Evolutionary conservation across 2,113 vertebrate genomes (phyloP).

Genomic region (Oryzias curvinotus): DNA sequence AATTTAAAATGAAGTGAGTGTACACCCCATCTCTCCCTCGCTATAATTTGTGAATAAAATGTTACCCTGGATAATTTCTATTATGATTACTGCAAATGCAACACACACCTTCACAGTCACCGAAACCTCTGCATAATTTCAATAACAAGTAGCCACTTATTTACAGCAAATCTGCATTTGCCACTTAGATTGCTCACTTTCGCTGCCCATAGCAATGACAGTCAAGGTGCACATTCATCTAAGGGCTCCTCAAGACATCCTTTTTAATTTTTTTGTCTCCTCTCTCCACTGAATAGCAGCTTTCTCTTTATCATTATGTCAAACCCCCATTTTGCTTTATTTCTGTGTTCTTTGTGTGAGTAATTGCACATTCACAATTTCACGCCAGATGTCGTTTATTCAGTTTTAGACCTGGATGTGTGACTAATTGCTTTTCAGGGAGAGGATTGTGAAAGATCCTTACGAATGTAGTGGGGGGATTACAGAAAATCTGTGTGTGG

Average conservation of each 20-base stretch:
- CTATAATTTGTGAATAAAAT: constrained; percentile 7
- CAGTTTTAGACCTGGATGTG: constrained; percentile 14
- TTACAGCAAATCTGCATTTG: constrained; percentile 46
- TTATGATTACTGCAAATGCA: constrained; percentile 34
- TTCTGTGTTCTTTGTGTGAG: constrained; percentile 20
- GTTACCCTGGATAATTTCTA: constrained; percentile 30
- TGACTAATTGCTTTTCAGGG: constrained; percentile 23
- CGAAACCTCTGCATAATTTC: constrained; percentile 42
- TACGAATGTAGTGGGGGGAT: constrained; percentile 7
- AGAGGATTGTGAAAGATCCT: constrained; percentile 12
- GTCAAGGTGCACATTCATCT: constrained; percentile 14
- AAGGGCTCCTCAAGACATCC: constrained; percentile 19
- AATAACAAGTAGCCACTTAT: constrained; percentile 55
- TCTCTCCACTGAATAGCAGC: constrained; percentile 8
- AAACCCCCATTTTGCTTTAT: constrained; percentile 24
- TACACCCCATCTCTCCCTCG: background rate
- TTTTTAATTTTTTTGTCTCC: background rate
- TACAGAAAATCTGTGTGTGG: constrained; percentile 10
- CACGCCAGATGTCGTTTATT: constrained; percentile 16
- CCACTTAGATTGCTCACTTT: constrained; percentile 23
- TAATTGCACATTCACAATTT: constrained; percentile 31
- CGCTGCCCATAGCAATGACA: constrained; percentile 14
- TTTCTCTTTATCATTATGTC: constrained; percentile 37
- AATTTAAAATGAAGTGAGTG: constrained; percentile 1
- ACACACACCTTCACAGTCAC: constrained; percentile 17